Evolutionary conservation across 2,888 invertebrate genomes (phyloP).

Genomic region (Omphaloscelis lunosa): DNA sequence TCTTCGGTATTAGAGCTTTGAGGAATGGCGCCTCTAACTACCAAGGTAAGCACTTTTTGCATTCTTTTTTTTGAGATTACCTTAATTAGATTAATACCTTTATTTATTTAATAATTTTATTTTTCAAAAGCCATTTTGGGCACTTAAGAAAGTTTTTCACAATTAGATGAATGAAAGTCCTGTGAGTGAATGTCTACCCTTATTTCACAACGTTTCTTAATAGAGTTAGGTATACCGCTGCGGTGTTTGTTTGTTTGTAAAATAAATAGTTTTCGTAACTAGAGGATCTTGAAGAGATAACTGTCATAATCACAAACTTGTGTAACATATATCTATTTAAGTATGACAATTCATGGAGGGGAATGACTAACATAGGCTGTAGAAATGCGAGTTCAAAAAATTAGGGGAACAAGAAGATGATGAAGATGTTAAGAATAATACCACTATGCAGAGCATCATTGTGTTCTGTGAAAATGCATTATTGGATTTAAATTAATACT

Average conservation of each 20-base stretch:
- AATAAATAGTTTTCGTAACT: slow-evolving; percentile 8
- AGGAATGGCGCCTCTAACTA: slow-evolving; percentile 91
- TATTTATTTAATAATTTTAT: slow-evolving; percentile 1
- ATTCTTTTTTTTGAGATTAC: not conserved
- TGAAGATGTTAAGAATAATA: not conserved
- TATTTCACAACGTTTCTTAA: not conserved
- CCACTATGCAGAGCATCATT: not conserved
- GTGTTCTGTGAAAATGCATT: not conserved
- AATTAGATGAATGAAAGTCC: slow-evolving; percentile 5
- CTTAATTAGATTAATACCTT: not conserved
- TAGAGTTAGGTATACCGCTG: not conserved
- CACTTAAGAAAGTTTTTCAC: not conserved
- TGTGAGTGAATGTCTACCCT: not conserved
- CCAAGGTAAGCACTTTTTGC: slow-evolving; percentile 90
- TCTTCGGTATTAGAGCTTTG: slow-evolving; percentile 95
- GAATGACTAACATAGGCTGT: not conserved
- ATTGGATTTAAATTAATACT: not conserved
- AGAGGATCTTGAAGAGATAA: slow-evolving; percentile 16
- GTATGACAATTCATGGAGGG: not conserved
- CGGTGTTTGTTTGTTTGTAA: not conserved
- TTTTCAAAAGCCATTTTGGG: not conserved
- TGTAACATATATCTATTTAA: not conserved
- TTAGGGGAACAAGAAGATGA: not conserved
- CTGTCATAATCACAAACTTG: not conserved
- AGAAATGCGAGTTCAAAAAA: not conserved